Evolutionary conservation across 2,888 invertebrate genomes (phyloP).

Genomic region (Aromia moschata): DNA sequence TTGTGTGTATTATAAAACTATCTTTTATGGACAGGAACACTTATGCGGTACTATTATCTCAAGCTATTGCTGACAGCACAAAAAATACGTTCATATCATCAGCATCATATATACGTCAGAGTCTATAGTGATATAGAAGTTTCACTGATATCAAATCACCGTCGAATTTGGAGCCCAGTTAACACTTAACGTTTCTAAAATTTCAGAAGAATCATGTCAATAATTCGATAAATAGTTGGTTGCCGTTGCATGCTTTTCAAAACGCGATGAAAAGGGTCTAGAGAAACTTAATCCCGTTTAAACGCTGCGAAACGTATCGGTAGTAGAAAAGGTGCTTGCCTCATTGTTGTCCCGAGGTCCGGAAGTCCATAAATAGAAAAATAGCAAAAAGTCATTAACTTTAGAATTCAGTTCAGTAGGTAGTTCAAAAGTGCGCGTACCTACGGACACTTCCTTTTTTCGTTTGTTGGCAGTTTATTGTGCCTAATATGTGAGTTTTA

Average conservation of each 20-base stretch:
- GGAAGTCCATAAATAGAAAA: constrained; percentile 45
- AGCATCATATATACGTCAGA: too few species aligned
- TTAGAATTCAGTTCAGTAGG: constrained; percentile 20
- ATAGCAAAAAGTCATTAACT: constrained; percentile 44
- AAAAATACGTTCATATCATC: too few species aligned
- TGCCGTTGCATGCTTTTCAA: not conserved
- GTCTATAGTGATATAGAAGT: too few species aligned
- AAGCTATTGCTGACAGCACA: too few species aligned
- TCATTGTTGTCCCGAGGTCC: constrained; percentile 40
- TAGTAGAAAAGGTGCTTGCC: constrained; percentile 32
- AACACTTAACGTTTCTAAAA: too few species aligned
- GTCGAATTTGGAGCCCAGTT: too few species aligned
- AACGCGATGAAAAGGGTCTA: not conserved
- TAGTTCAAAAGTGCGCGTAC: constrained; percentile 8
- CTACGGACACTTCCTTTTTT: constrained; percentile 2
- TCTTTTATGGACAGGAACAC: too few species aligned
- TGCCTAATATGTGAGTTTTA: not conserved
- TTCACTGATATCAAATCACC: too few species aligned
- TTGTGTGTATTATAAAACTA: too few species aligned
- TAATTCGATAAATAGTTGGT: not conserved
- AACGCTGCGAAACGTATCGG: constrained; percentile 15
- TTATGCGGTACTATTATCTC: too few species aligned
- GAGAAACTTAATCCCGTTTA: constrained; percentile 14
- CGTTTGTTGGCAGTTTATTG: not conserved
- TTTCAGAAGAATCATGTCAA: too few species aligned